Conservation (phyloP, 2,888 invertebrate genomes). For the Rosalia funebris region DNA sequence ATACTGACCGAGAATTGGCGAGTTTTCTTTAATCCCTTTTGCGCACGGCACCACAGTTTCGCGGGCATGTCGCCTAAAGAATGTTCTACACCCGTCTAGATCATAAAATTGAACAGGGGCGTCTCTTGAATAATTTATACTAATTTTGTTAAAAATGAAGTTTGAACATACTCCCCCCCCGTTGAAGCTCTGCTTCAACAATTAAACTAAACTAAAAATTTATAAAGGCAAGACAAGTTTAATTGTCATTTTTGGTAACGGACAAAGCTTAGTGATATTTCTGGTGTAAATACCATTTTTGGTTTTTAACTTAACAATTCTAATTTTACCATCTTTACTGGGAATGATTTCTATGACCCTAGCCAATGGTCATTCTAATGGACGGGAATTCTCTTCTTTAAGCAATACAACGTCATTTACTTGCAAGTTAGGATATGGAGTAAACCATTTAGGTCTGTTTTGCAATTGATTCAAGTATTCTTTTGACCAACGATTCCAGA, state of each 20-base stretch:
- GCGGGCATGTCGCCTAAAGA: too few species aligned
- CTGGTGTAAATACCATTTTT: constrained; percentile 3
- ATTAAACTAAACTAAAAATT: neutral
- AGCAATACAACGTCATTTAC: constrained; percentile 9
- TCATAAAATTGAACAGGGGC: neutral
- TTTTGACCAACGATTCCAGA: constrained; percentile 21
- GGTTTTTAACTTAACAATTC: constrained; percentile 22
- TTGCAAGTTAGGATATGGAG: constrained; percentile 13
- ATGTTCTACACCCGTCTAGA: too few species aligned
- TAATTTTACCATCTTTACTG: constrained; percentile 13
- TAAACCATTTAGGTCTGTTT: constrained; percentile 29
- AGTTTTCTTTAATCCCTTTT: too few species aligned
- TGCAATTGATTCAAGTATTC: constrained; percentile 25
- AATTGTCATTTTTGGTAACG: constrained; percentile 1
- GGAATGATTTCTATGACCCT: constrained; percentile 12
- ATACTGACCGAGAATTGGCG: too few species aligned
- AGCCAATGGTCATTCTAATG: constrained; percentile 17
- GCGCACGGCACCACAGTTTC: too few species aligned
- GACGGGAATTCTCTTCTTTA: constrained; percentile 23
- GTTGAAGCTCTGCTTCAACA: neutral
- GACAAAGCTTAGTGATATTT: constrained; percentile 12
- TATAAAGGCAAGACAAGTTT: neutral
- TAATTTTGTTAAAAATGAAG: neutral
- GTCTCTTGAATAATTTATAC: neutral
- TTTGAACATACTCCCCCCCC: neutral